Evolutionary conservation across 2,888 invertebrate species (phyloP), one percentile per base, ranked within the genome.

Genomic region (Gasteruption jaculator): DNA sequence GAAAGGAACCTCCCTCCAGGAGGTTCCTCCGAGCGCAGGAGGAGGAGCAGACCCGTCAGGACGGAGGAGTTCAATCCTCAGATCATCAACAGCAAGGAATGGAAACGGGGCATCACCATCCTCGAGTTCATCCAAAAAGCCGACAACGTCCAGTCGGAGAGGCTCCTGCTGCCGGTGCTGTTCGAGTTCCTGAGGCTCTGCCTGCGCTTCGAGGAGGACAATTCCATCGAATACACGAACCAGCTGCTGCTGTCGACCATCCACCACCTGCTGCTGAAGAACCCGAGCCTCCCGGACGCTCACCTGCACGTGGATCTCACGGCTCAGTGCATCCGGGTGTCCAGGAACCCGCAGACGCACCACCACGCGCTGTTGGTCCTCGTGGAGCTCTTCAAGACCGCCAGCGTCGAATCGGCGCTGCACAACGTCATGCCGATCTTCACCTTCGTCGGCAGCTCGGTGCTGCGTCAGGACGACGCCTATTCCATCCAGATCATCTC

Each of bases 391-490:
- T 58, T 70, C 38, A 68, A 62, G 21, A 43, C 62, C 1, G 64
- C 65, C 1, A 59, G 68, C 8, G 50, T 66, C 1, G 60, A 61
- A 11, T 52, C 55, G 3, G 69, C 69, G 1, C 73, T 96, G 11
- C 87, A 91, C 62, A 91, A 95, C 59, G 87, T 95, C 3, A 94
- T 97, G 83, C 86, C 92, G 15, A 90, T 99, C 55, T 99, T 99
- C 66, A 95, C 96, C 0, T 99, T 97, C 63, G 93, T 99, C 84
- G 97, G 97, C 1, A 88, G 88, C 0, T 91, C 91, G 0, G 84
- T 97, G 7, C 75, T 96, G 1, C 79, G 94, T 7, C 91, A 93
- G 56, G 96, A 97, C 63, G 94, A 96, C 60, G 85, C 88, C 0
- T 95, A 95, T 70, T 94, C 92, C 62, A 91, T 94, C 66, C 91